Evolutionary conservation across 2,113 vertebrate species (phyloP), one percentile per base, ranked within the genome.

Genomic region (Pogona vitticeps): DNA sequence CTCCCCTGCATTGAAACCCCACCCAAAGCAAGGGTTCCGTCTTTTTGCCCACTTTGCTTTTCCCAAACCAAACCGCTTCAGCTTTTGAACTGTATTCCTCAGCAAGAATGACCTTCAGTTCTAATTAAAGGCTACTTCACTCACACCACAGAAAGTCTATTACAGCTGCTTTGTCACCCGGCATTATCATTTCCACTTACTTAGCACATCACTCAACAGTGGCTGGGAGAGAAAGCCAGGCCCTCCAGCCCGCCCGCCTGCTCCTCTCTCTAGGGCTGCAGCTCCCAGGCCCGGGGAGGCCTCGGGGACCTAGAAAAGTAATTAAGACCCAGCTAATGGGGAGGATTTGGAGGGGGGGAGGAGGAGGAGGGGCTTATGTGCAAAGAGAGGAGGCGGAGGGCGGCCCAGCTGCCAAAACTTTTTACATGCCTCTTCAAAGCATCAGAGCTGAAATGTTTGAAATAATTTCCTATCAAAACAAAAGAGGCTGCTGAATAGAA

Each of bases 371-470:
- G 88, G 87, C 10, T 52, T 52, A 10, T 52, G 46, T 52, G 10
- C 10, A 52, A 6, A 33, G 87, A 21, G 12, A 23, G 1, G 0
- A 17, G 88, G 86, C 13, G 26, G 79, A 84, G 73, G 71, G 68
- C 21, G 68, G 67, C 73, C 80, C 91, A 92, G 94, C 90, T 95
- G 95, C 93, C 93, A 89, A 86, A 93, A 84, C 88, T 82, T 58
- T 91, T n/a, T n/a, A n/a, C 88, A 91, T 92, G 90, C 90, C 91
- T 91, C 90, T 92, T 93, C 90, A 84, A 76, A 95, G 89, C 79
- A 94, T 89, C 86, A 85, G 85, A 82, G 83, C 80, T 89, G 92
- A 93, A 92, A 89, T 65, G 86, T 92, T 90, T 90, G 86, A 91
- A 94, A 86, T 80, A 12, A 86, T 90, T 92, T 88, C 92, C 92